phyloP scores from a whole-genome alignment of 2,113 vertebrate species.

The Malurus melanocephalus region DNA sequence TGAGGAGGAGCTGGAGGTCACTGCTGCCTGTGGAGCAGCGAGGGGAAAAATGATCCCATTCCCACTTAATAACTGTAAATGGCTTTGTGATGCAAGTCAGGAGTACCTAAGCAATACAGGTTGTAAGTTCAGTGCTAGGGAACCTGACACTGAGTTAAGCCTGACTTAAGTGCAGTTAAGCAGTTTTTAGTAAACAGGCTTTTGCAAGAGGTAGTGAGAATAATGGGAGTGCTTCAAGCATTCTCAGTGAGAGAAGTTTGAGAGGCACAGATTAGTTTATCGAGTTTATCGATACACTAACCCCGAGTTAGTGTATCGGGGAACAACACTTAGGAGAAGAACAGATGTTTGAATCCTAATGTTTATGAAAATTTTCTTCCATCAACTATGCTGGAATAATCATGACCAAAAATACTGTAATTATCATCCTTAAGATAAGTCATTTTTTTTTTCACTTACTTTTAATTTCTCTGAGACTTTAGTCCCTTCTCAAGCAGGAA shows the following conservation, averaged over 20 bases:
- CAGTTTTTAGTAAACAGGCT: neutral
- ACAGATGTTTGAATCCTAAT: slow-evolving; percentile 19
- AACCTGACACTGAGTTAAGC: neutral
- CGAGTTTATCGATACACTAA: too few species aligned
- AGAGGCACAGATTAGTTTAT: neutral
- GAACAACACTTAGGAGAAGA: neutral
- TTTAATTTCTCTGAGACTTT: neutral
- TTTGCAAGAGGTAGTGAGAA: neutral
- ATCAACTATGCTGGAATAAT: neutral
- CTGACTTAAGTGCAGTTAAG: neutral
- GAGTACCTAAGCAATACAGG: neutral
- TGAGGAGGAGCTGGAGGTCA: neutral
- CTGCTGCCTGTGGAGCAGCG: neutral
- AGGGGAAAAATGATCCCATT: neutral
- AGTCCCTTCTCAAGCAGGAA: neutral
- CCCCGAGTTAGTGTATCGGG: too few species aligned
- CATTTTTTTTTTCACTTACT: neutral
- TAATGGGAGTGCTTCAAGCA: neutral
- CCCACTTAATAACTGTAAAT: neutral
- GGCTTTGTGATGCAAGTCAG: neutral
- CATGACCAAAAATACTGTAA: neutral
- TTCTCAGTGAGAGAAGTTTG: neutral
- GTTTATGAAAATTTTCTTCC: neutral
- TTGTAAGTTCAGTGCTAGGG: neutral
- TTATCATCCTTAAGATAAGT: neutral